These are phyloP conservation scores for Pristionchus mayeri DNA, from an alignment of 2,888 invertebrate species.

Conservation along the genomic window DNA sequence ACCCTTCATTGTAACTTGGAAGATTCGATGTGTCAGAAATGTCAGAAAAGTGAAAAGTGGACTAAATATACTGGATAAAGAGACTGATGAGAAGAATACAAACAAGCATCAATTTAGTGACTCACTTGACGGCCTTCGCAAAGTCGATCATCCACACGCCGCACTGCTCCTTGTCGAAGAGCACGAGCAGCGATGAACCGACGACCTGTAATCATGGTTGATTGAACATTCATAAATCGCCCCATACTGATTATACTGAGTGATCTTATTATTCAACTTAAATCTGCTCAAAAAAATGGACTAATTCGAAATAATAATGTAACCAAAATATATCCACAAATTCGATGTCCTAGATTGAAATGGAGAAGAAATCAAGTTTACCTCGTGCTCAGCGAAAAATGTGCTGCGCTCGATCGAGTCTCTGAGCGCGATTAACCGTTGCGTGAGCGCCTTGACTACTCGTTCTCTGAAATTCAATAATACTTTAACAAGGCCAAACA, in stretches of 20 bases:
- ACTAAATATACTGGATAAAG: too few relatives aligned
- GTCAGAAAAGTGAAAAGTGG: too few relatives aligned
- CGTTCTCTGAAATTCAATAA: slow-evolving; percentile 49
- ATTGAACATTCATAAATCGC: not conserved
- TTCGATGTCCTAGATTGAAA: too few relatives aligned
- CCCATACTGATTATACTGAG: too few relatives aligned
- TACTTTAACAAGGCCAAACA: not conserved
- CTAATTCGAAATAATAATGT: too few relatives aligned
- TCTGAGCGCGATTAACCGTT: slow-evolving; percentile 86
- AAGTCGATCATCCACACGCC: slow-evolving; percentile 98
- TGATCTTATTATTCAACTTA: too few relatives aligned
- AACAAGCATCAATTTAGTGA: not conserved
- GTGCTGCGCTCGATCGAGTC: slow-evolving; percentile 87
- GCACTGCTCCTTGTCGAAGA: slow-evolving; percentile 89
- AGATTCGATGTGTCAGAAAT: too few relatives aligned
- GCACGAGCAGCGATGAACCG: slow-evolving; percentile 92
- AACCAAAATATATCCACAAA: too few relatives aligned
- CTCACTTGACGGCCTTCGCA: slow-evolving; percentile 82
- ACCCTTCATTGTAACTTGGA: too few relatives aligned
- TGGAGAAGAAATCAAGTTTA: slow-evolving; percentile 75
- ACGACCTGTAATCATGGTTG: slow-evolving; percentile 81
- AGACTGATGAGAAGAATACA: not conserved
- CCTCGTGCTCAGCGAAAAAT: slow-evolving; percentile 92
- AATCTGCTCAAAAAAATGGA: too few relatives aligned
- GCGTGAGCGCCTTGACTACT: slow-evolving; percentile 82